Base-by-base conservation (phyloP, 2,113 vertebrate species). In the Lophura nycthemera region DNA sequence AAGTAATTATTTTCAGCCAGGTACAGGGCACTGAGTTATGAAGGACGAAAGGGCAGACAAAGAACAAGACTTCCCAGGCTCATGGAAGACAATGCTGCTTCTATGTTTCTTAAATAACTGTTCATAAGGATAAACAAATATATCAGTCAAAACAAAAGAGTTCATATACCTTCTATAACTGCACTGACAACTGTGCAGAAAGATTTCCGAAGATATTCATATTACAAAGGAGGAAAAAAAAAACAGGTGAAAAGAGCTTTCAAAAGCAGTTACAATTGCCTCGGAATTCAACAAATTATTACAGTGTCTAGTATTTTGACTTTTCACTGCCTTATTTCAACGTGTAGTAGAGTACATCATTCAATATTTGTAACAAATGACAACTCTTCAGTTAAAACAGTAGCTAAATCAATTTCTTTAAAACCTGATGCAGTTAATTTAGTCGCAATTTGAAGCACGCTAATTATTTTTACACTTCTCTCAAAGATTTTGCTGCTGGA, bases 391-490 rank as follows among this genome's bases (percentile, higher is more conserved):
- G 72, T 48, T 92, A 48, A 86, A 95, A 61, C 15, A 83, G 42
- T 21, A 27, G 52, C 48, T 72, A 73, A 87, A 85, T 42, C 34
- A 4, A 57, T 77, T 66, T 42, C 6, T 67, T 59, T 83, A 29
- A 29, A 63, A 18, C 67, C 11, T n/a, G 34, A 92, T 92, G 85
- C 65, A 56, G 20, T 59, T 76, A 56, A 88, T 95, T 90, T 78
- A 67, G 45, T 80, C 92, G 32, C 82, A 85, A 74, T 81, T 64
- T 91, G 78, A 95, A 96, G 75, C 24, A 89, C 64, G 42, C 65
- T 84, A 81, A 89, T 3, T 78, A 86, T 71, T 95, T 95, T 96
- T 89, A 47, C 61, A 54, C 43, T 91, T 88, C 59, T 1, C 34
- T 88, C 52, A 67, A 85, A 70, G 52, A 81, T 24, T 54, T 85